Evolutionary conservation across 2,113 vertebrate species (phyloP).

Genomic region (Pitta sordida): DNA sequence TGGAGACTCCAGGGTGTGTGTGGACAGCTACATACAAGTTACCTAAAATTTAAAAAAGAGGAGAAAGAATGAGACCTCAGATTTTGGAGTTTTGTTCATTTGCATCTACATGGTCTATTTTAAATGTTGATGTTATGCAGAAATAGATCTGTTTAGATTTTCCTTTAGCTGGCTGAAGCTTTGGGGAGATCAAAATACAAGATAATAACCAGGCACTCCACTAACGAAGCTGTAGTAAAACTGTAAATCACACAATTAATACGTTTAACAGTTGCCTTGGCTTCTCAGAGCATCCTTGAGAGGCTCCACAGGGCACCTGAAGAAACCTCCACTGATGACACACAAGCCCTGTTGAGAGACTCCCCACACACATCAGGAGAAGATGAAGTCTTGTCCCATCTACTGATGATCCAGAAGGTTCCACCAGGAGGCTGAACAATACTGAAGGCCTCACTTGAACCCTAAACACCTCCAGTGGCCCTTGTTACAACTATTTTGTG

Average conservation of each 20-base stretch:
- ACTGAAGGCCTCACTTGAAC: neutral
- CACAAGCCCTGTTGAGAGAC: neutral
- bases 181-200: neutral
- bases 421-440: neutral
- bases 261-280: neutral
- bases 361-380: neutral
- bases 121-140: neutral
- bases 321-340: neutral
- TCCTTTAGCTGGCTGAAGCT: neutral
- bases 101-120: neutral
- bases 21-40: neutral
- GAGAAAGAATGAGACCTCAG: neutral
- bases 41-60: neutral
- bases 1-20: neutral
- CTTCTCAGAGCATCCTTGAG: neutral
- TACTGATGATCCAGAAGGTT: neutral
- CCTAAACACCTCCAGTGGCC: neutral
- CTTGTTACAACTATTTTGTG: neutral
- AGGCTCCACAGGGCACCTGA: neutral
- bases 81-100: fast-evolving
- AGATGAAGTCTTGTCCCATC: neutral
- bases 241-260: neutral
- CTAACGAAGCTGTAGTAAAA: neutral
- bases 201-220: neutral
- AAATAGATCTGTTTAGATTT: neutral